Base-by-base conservation (phyloP, 2,113 vertebrate species). In the Scomber scombrus region DNA sequence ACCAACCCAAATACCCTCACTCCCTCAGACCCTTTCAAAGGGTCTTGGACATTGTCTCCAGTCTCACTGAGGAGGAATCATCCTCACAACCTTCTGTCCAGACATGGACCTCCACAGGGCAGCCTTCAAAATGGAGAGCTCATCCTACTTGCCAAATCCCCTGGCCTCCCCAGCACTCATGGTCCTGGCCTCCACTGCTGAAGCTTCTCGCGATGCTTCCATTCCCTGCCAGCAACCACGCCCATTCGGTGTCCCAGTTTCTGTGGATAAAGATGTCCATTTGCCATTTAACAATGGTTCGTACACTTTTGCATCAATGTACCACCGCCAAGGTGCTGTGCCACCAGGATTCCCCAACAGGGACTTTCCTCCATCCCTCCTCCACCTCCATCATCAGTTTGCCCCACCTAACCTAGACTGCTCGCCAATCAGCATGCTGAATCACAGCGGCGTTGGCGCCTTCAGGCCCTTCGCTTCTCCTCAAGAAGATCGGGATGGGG, bases 81-180 rank as follows among this genome's bases (percentile, higher is more conserved):
- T 54, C 64, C 61, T 85, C 50, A 23, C 51, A 10, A 71, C 19
- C 23, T 78, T 50, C 77, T 2, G 12, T 75, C 57, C 75, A 88
- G 61, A 75, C 79, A 99, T 99, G 98, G 98, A 99, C 96, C 97
- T 99, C 94, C 98, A 99, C 95, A 95, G 98, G 94, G 98, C 98
- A 88, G 97, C 98, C 73, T 99, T 99, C 96, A 99, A 99, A 95
- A 99, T 99, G 98, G 98, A 99, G 96, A 99, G 96, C 94, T 99
- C 98, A 82, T 98, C 98, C 92, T 99, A 99, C 84, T 96, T 99
- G 85, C 98, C 98, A 93, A 99, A 99, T 89, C 98, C 98, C 0
- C 91, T 99, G 94, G 97, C 98, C 52, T 99, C 98, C 49, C 98
- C 98, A 5, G 98, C 98, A 5, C 94, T 99, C 81, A 99, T 99